Base-by-base conservation (phyloP, 2,113 vertebrate genomes). In the Barbus barbus region DNA sequence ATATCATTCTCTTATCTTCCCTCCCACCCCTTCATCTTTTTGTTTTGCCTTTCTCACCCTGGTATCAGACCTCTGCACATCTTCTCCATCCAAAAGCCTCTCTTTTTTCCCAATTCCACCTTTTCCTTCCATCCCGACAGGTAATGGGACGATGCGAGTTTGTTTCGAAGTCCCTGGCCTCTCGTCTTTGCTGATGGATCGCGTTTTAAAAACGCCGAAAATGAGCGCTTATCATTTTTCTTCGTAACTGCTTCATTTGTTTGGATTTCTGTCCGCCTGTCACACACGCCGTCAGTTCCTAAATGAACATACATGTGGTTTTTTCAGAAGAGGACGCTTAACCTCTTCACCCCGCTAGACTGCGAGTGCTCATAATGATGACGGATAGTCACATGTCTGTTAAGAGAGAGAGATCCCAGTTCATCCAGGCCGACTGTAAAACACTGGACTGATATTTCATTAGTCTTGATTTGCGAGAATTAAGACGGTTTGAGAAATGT, bases 241-340 rank as follows among this genome's bases (percentile, higher is more conserved):
- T 93, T 90, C 82, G 78, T 94, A 93, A 93, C 91, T 93, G 92
- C 90, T 91, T 93, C 93, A 92, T 95, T 95, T 94, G 91, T 94
- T 92, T 93, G 93, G 94, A 94, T 95, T 94, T 94, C 89, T 90
- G 91, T 74, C 88, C 81, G 83, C 88, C 82, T 11, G 87, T 91
- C 90, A 88, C 90, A 90, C 91, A 87, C 88, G 90, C 88, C 88
- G 90, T 91, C 90, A 90, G 92, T 90, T 93, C 86, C 89, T 86
- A 87, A 91, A 89, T 87, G 91, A 93, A 89, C 88, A 89, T 85
- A 38, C 80, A 82, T 91, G 91, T 91, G 91, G 89, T 74, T 81
- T 48, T 31, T 73, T 51, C 31, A 56, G 26, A 89, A 91, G 89
- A 38, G 78, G 86, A 86, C 76, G 89, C 89, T 85, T 90, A 86